phyloP scores from a whole-genome alignment of 2,113 vertebrate species.

The Calyptommatus sinebrachiatus region DNA sequence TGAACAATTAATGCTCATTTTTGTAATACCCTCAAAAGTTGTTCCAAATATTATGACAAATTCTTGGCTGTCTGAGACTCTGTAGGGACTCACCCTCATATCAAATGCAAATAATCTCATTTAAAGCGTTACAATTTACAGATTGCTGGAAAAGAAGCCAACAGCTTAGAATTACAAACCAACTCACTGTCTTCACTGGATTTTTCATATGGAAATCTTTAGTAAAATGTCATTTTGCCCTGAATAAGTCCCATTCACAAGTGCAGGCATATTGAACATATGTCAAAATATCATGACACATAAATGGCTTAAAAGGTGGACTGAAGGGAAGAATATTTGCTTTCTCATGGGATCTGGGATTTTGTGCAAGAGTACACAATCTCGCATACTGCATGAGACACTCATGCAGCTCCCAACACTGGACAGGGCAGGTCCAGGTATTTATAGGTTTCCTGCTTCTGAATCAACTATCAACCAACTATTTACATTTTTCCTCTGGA shows the following conservation, averaged over 20 bases:
- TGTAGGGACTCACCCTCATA: background rate
- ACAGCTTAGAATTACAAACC: slow-evolving; percentile 4
- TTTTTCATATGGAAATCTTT: background rate
- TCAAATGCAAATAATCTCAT: slow-evolving; percentile 8
- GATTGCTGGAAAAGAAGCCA: slow-evolving; percentile 8
- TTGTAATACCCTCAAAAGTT: slow-evolving; percentile 12
- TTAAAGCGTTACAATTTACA: background rate
- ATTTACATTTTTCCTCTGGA: too few relatives aligned
- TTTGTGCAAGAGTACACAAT: too few relatives aligned
- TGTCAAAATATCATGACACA: background rate
- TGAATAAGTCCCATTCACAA: fast-evolving
- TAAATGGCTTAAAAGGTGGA: background rate
- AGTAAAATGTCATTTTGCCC: background rate
- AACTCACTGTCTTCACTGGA: background rate
- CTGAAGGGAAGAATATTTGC: too few relatives aligned
- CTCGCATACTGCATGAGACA: too few relatives aligned
- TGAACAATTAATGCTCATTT: slow-evolving; percentile 18
- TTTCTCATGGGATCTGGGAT: too few relatives aligned
- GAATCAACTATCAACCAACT: too few relatives aligned
- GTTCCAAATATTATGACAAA: slow-evolving; percentile 16
- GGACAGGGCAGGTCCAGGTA: too few relatives aligned
- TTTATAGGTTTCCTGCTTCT: too few relatives aligned
- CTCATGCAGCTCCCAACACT: too few relatives aligned
- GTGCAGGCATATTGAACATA: background rate
- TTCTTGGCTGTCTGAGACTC: slow-evolving; percentile 1